Evolutionary conservation across 2,797 vertebrate genomes (phyloP).

Genomic region (Poliocrania exsul): DNA sequence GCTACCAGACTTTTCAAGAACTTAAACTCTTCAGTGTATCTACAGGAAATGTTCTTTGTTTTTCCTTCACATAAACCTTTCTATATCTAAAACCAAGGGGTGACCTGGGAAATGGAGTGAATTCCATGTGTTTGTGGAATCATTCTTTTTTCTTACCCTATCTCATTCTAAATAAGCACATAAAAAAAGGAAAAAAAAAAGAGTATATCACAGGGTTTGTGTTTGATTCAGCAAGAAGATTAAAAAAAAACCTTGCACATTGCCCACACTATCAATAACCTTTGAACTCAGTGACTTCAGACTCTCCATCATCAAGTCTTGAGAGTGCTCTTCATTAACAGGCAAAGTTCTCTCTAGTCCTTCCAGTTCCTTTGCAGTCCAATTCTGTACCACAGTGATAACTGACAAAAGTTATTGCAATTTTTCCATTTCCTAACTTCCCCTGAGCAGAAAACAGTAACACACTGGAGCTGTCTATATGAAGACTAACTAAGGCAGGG

Average conservation of each 20-base stretch:
- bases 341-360: not conserved
- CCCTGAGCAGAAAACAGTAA: not conserved
- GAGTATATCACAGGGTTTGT: not conserved
- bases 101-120: not conserved
- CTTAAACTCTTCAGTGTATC: not conserved
- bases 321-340: not conserved
- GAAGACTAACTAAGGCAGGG: not conserved
- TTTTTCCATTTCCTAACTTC: not conserved
- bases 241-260: not conserved
- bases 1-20: not conserved
- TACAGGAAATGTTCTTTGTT: not conserved
- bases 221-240: not conserved
- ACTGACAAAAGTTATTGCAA: not conserved
- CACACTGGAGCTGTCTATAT: not conserved
- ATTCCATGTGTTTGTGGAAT: not conserved
- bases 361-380: not conserved
- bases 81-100: not conserved
- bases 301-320: not conserved
- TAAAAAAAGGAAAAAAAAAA: not conserved
- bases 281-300: not conserved
- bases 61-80: not conserved
- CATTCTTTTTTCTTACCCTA: not conserved
- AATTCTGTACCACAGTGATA: not conserved
- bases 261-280: not conserved
- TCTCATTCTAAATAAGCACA: not conserved